Evolutionary conservation across 2,888 invertebrate genomes (phyloP).

Genomic region (Mermis nigrescens): DNA sequence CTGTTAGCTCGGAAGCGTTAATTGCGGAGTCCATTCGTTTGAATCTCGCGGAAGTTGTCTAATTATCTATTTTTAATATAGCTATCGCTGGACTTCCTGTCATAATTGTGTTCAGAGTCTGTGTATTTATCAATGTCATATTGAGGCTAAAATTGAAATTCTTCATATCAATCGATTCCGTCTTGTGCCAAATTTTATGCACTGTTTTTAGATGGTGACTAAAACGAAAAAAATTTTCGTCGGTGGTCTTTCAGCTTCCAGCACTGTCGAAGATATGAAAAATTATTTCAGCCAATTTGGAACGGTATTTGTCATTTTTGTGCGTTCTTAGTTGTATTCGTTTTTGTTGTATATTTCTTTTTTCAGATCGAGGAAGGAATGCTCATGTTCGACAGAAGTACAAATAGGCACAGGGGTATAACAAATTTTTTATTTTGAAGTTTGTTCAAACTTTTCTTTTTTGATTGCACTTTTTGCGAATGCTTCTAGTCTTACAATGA

Average conservation of each 20-base stretch:
- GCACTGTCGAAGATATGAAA: conserved; percentile 95
- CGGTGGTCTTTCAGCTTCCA: conserved; percentile 91
- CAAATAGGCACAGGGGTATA: conserved; percentile 78
- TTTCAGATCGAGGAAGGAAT: conserved; percentile 95
- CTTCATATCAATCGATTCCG: no score
- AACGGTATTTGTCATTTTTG: conserved; percentile 48
- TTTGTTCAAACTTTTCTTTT: not conserved
- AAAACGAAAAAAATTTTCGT: conserved; percentile 99
- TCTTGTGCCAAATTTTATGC: no score
- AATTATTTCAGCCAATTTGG: conserved; percentile 98
- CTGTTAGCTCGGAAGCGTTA: no score
- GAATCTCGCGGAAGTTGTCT: no score
- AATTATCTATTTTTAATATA: no score
- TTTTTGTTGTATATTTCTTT: conserved; percentile 31
- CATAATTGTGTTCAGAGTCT: no score
- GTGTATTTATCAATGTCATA: no score
- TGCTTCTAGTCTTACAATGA: no score
- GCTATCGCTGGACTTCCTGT: no score
- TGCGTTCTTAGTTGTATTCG: not conserved
- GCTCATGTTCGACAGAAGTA: conserved; percentile 99
- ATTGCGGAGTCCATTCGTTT: no score
- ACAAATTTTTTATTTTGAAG: not conserved
- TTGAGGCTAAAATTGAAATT: no score
- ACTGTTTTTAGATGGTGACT: conserved; percentile 76
- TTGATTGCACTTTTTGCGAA: no score